Evolutionary conservation across 1,140 invertebrate species (phyloP).

Genomic region (Aphis gossypii): DNA sequence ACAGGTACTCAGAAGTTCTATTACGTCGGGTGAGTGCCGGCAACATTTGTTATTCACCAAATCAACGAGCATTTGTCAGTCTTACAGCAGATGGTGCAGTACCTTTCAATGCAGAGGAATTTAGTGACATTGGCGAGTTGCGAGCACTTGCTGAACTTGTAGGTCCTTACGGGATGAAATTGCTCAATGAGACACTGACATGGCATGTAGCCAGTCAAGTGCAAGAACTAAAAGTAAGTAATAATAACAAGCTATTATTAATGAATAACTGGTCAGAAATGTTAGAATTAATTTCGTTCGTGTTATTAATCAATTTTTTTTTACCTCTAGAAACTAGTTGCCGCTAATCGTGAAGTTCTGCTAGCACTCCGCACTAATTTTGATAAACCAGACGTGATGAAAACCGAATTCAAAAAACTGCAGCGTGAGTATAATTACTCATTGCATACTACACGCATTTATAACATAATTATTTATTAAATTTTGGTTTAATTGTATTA

Average conservation of each 20-base stretch:
- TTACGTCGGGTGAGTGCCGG: constrained; percentile 91
- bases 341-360: constrained; percentile 90
- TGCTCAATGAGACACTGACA: constrained; percentile 95
- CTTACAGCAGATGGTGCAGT: constrained; percentile 85
- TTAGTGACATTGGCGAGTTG: constrained; percentile 97
- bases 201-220: constrained; percentile 98
- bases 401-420: constrained; percentile 91
- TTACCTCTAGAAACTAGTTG: constrained; percentile 78
- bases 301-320: constrained; percentile 50
- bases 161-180: constrained; percentile 98
- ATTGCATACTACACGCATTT: not conserved
- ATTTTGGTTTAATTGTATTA: constrained; percentile 59
- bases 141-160: constrained; percentile 95
- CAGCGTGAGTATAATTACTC: constrained; percentile 67
- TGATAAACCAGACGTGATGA: constrained; percentile 98
- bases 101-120: constrained; percentile 96
- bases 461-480: not conserved
- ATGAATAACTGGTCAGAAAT: not conserved
- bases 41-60: constrained; percentile 95
- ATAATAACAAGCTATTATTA: not conserved
- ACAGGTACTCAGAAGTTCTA: constrained; percentile 91
- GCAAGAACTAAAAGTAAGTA: constrained; percentile 82
- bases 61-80: constrained; percentile 95
- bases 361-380: constrained; percentile 92
- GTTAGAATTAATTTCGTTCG: not conserved